phyloP scores from a whole-genome alignment of 1,140 invertebrate genomes.

The Drosophila tsacasi region DNA sequence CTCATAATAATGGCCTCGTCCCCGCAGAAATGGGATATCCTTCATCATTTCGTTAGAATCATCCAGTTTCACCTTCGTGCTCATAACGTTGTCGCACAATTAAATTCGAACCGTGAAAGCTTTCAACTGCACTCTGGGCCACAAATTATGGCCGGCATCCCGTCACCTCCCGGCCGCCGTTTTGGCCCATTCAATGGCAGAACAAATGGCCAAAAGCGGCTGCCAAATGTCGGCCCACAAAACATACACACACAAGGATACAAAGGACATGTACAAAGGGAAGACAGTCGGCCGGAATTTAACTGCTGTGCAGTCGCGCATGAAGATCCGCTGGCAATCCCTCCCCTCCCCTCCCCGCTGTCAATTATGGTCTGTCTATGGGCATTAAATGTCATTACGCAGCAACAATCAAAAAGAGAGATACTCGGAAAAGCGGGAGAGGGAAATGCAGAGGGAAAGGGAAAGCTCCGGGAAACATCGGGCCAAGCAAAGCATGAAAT shows the following conservation, averaged over 20 bases:
- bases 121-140: constrained; percentile 53
- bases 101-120: constrained; percentile 54
- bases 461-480: constrained; percentile 14
- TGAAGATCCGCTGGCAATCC: constrained; percentile 45
- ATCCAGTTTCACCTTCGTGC: constrained; percentile 55
- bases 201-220: constrained; percentile 57
- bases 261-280: constrained; percentile 41
- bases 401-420: constrained; percentile 75
- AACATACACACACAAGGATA: constrained; percentile 29
- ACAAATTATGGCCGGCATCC: constrained; percentile 54
- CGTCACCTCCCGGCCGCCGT: constrained; percentile 1
- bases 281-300: constrained; percentile 60
- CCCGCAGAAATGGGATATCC: constrained; percentile 19
- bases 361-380: constrained; percentile 77
- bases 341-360: constrained; percentile 35
- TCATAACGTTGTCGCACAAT: constrained; percentile 76
- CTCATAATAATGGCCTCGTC: constrained; percentile 8
- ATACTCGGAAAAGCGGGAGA: background rate
- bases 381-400: constrained; percentile 84
- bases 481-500: constrained; percentile 80
- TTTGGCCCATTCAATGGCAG: constrained; percentile 43
- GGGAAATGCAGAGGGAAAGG: background rate
- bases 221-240: constrained; percentile 59
- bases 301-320: constrained; percentile 80
- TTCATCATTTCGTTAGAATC: constrained; percentile 34